Evolutionary conservation across 1,140 invertebrate genomes (phyloP).

Genomic region (Oreohelix idahoensis): DNA sequence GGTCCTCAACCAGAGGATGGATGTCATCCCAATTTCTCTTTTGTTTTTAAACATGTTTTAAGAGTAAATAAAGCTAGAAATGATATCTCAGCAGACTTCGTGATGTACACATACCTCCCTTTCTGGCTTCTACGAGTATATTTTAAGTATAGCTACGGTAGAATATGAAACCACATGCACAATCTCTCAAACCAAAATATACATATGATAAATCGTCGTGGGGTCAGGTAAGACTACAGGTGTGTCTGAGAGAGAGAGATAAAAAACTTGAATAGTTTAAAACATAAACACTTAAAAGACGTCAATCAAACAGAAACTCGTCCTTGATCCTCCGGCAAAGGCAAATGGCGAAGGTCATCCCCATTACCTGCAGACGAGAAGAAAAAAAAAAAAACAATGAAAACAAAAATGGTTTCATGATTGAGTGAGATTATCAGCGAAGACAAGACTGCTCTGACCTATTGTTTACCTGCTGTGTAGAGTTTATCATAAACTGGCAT

Average conservation of each 20-base stretch:
- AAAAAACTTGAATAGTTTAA: neutral
- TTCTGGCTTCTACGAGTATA: too few species aligned
- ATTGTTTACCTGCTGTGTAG: neutral
- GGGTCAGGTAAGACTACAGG: neutral
- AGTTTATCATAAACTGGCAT: neutral
- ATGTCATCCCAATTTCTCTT: too few species aligned
- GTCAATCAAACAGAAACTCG: constrained; percentile 50
- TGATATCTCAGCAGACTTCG: too few species aligned
- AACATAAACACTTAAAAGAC: neutral
- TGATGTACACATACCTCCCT: too few species aligned
- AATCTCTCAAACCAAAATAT: neutral
- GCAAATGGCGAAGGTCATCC: constrained; percentile 59
- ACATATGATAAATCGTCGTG: neutral
- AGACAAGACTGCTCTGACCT: neutral
- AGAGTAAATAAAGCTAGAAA: too few species aligned
- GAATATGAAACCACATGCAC: too few species aligned
- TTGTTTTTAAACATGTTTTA: too few species aligned
- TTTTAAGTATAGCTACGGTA: too few species aligned
- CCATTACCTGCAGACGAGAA: constrained; percentile 50
- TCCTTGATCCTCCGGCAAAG: constrained; percentile 56
- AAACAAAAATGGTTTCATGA: neutral
- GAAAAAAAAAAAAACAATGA: neutral
- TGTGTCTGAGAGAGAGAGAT: neutral
- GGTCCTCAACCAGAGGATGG: too few species aligned
- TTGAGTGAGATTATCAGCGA: neutral